Percentiles rank a stretch among this genome's conserved stretches.
Conservation (phyloP, 2,113 vertebrate genomes). For the Phycodurus eques region DNA sequence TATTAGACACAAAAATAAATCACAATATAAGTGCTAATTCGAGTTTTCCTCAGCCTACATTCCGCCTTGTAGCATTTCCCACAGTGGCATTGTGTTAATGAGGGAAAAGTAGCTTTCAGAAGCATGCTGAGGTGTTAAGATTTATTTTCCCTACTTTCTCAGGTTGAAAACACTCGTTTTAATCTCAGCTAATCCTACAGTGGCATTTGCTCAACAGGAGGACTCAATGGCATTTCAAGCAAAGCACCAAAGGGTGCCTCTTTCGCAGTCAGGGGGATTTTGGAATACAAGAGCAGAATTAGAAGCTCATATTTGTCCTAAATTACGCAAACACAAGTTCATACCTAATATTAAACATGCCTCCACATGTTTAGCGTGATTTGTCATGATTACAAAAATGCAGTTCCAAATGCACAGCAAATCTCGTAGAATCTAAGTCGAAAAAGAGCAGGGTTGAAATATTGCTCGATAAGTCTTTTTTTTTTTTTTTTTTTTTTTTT, state of each 20-base stretch:
- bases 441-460: no score
- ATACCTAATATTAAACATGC: neutral
- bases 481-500: no score
- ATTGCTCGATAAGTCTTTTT: no score
- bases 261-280: slow-evolving; percentile 17
- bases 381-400: neutral
- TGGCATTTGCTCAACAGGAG: slow-evolving; percentile 62
- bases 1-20: slow-evolving; percentile 9
- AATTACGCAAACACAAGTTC: slow-evolving; percentile 9
- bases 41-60: neutral
- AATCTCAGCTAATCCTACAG: slow-evolving; percentile 64
- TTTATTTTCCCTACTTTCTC: slow-evolving; percentile 50
- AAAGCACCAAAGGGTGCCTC: slow-evolving; percentile 27
- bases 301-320: slow-evolving; percentile 19
- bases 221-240: slow-evolving; percentile 49
- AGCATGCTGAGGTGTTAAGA: slow-evolving; percentile 51
- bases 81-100: slow-evolving; percentile 42
- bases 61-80: slow-evolving; percentile 32
- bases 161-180: slow-evolving; percentile 50
- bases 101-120: slow-evolving; percentile 57
- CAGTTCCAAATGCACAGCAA: neutral
- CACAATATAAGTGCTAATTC: slow-evolving; percentile 9
- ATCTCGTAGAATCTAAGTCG: neutral
- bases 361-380: neutral
- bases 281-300: slow-evolving; percentile 15